These are phyloP conservation scores for Schizopygopsis pylzovi DNA, from an alignment of 2,797 vertebrate species.

Conservation along the genomic window DNA sequence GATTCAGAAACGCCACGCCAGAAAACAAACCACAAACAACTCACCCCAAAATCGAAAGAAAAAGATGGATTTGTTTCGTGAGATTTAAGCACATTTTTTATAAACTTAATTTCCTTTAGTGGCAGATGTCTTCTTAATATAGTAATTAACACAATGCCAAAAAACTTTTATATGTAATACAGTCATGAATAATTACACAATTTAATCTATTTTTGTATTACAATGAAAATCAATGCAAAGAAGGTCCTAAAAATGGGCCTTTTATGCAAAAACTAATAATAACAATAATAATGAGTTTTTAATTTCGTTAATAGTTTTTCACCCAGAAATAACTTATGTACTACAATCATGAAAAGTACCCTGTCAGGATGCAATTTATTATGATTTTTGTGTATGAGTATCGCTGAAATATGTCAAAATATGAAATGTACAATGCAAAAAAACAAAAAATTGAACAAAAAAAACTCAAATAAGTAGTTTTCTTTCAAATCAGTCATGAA, in stretches of 20 bases:
- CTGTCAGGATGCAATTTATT: neutral
- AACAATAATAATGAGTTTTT: neutral
- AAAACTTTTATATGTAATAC: too few species aligned
- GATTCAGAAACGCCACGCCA: conserved; percentile 59
- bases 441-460: too few species aligned
- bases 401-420: neutral
- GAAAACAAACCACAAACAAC: neutral
- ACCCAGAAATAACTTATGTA: neutral
- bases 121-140: neutral
- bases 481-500: neutral
- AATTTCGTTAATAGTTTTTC: neutral
- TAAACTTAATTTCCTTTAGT: neutral
- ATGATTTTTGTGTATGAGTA: neutral
- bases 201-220: neutral
- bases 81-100: neutral
- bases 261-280: neutral
- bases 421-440: neutral
- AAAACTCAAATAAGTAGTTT: neutral
- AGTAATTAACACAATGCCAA: neutral
- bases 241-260: neutral
- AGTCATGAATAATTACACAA: neutral
- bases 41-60: conserved; percentile 3
- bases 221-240: neutral
- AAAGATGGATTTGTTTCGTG: neutral
- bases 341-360: neutral